Evolutionary conservation across 2,888 invertebrate genomes (phyloP).

Genomic region (Tricholauxania praeusta): DNA sequence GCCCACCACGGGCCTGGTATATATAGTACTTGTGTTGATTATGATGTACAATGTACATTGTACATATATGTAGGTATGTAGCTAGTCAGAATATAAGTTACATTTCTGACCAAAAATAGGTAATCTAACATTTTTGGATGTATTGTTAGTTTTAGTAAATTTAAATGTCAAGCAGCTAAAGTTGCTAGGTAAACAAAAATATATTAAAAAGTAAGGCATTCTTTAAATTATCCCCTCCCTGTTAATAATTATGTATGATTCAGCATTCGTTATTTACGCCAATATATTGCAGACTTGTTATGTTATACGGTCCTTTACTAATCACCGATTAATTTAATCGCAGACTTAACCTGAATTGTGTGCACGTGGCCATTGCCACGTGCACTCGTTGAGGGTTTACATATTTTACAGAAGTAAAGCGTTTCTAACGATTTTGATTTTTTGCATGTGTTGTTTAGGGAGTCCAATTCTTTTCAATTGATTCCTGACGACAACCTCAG

Average conservation of each 20-base stretch:
- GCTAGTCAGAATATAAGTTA: too few relatives aligned
- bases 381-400: conserved; percentile 57
- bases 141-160: too few relatives aligned
- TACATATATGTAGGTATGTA: too few relatives aligned
- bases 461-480: conserved; percentile 55
- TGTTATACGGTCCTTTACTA: conserved; percentile 61
- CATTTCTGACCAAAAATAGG: too few relatives aligned
- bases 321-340: conserved; percentile 68
- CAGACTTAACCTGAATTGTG: conserved; percentile 66
- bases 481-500: conserved; percentile 61
- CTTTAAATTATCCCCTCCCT: conserved; percentile 24
- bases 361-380: conserved; percentile 62
- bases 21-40: too few relatives aligned
- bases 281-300: conserved; percentile 43
- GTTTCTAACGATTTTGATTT: conserved; percentile 59
- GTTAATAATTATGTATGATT: conserved; percentile 27
- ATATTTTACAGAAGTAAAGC: conserved; percentile 50
- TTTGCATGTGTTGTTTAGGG: conserved; percentile 53
- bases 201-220: conserved; percentile 23
- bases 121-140: too few relatives aligned
- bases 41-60: too few relatives aligned
- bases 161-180: not conserved
- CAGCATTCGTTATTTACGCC: conserved; percentile 31
- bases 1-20: too few relatives aligned
- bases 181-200: conserved; percentile 23